A percentile compares a stretch with the other conserved stretches of the same genome.
Conservation (phyloP, 2,113 vertebrate genomes). For the Nycticryphes semicollaris region DNA sequence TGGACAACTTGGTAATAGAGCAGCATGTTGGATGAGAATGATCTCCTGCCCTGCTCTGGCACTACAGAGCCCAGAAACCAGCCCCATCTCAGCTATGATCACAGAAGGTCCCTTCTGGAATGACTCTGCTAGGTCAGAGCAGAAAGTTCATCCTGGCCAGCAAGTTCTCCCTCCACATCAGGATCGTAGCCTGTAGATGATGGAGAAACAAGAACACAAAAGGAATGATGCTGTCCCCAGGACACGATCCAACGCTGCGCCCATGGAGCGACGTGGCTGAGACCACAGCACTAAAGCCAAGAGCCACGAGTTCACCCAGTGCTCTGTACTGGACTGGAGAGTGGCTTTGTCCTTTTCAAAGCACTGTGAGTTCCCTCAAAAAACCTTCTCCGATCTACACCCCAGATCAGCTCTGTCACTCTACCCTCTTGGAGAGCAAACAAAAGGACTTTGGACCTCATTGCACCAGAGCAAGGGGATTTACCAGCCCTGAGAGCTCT, state of each 20-base stretch:
- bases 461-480: neutral
- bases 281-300: neutral
- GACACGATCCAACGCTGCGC: neutral
- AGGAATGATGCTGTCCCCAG: neutral
- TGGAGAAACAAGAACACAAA: neutral
- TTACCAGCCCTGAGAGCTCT: neutral
- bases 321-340: neutral
- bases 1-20: neutral
- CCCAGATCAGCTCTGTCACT: neutral
- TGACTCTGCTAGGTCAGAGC: neutral
- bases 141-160: neutral
- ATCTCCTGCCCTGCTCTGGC: neutral
- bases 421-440: neutral
- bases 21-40: neutral
- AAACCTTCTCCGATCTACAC: neutral
- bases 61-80: neutral
- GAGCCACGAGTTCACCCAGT: neutral
- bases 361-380: neutral
- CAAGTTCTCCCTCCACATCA: neutral
- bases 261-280: neutral
- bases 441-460: neutral
- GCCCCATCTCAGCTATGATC: neutral
- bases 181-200: neutral
- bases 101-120: accelerated
- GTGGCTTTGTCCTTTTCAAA: neutral